These are phyloP conservation scores for Lasioglossum albipes DNA, from an alignment of 1,140 invertebrate genomes.

Conservation along the genomic window DNA sequence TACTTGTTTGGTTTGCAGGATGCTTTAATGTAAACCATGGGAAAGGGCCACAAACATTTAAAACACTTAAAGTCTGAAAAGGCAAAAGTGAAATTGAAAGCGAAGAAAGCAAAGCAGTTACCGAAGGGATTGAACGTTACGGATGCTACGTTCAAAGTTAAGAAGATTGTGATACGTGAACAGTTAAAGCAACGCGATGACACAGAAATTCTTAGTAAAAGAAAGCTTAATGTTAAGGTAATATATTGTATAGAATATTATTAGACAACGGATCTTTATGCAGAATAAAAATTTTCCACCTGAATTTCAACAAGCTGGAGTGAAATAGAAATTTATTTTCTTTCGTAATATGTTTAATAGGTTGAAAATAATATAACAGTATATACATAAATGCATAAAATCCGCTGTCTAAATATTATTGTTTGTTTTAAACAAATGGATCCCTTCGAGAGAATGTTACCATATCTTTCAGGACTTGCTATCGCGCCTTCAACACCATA, in stretches of 20 bases:
- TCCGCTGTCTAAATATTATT: no score
- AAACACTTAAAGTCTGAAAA: slow-evolving; percentile 88
- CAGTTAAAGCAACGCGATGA: slow-evolving; percentile 85
- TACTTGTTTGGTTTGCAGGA: not conserved
- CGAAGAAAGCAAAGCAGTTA: slow-evolving; percentile 82
- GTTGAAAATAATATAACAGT: no score
- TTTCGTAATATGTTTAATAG: no score
- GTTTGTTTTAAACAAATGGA: not conserved
- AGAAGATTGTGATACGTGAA: slow-evolving; percentile 90
- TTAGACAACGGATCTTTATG: not conserved
- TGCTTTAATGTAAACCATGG: slow-evolving; percentile 69
- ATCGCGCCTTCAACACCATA: slow-evolving; percentile 88
- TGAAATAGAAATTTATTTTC: no score
- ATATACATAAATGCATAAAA: no score
- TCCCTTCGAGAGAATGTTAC: not conserved
- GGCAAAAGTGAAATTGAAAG: slow-evolving; percentile 88
- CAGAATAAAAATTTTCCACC: no score
- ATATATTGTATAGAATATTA: slow-evolving; percentile 21
- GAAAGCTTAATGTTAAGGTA: slow-evolving; percentile 87
- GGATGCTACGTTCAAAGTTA: slow-evolving; percentile 92
- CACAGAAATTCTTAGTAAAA: slow-evolving; percentile 84
- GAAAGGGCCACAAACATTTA: slow-evolving; percentile 81
- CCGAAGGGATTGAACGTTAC: slow-evolving; percentile 92
- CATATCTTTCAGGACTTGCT: slow-evolving; percentile 84
- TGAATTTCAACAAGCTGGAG: no score